Conservation (phyloP, 2,113 vertebrate species). For the Ptychochromis oligacanthus region DNA sequence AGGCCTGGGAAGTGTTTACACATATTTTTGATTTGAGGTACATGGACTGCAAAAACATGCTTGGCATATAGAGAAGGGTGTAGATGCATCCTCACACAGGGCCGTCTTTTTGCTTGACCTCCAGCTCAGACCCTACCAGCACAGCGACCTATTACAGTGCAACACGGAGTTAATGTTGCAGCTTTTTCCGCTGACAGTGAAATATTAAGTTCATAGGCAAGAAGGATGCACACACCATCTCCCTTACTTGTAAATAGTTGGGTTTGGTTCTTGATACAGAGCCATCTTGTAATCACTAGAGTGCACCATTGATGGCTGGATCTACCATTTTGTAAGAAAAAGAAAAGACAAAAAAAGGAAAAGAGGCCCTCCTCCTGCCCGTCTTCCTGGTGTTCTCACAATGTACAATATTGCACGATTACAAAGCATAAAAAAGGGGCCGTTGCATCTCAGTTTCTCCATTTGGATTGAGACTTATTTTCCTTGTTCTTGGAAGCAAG, state of each 20-base stretch:
- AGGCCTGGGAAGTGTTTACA: constrained; percentile 30
- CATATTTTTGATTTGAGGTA: constrained; percentile 18
- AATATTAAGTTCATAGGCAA: constrained; percentile 2
- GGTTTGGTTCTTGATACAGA: constrained; percentile 42
- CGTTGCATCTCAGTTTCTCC: constrained; percentile 63
- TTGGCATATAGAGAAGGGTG: constrained; percentile 3
- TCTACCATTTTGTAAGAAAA: constrained; percentile 74
- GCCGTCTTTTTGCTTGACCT: constrained; percentile 21
- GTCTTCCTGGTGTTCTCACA: constrained; percentile 70
- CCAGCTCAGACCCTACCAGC: constrained; percentile 9
- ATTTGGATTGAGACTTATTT: constrained; percentile 58
- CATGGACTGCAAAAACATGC: constrained; percentile 37
- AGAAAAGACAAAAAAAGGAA: constrained; percentile 48
- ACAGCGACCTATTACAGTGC: neutral
- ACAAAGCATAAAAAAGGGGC: constrained; percentile 55
- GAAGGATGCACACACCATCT: neutral
- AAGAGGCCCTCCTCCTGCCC: neutral
- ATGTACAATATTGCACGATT: constrained; percentile 75
- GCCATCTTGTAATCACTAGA: constrained; percentile 72
- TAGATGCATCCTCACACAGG: constrained; percentile 13
- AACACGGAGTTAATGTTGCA: constrained; percentile 11
- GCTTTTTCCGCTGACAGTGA: neutral
- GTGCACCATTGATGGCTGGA: constrained; percentile 71
- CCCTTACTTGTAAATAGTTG: constrained; percentile 67
- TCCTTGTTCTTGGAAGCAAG: constrained; percentile 51